These are phyloP conservation scores for Ceraclea dissimilis DNA, from an alignment of 2,888 invertebrate species.

Conservation along the genomic window DNA sequence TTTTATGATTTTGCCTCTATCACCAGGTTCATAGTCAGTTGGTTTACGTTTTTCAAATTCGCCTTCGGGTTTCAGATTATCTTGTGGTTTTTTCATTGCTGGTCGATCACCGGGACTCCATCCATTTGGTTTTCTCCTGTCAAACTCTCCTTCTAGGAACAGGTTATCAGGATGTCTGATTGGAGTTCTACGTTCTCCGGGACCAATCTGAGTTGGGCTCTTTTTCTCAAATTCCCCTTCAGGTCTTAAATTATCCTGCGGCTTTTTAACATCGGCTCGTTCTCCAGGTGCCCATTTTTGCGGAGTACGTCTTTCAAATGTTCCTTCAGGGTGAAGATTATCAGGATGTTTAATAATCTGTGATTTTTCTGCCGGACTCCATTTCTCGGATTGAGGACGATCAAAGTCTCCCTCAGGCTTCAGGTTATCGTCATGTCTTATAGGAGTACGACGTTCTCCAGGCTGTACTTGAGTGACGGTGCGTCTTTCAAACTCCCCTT, in stretches of 20 bases:
- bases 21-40: slow-evolving; percentile 36
- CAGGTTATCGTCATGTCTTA: slow-evolving; percentile 49
- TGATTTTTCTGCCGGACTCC: slow-evolving; percentile 29
- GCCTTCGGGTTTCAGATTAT: slow-evolving; percentile 31
- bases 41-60: slow-evolving; percentile 36
- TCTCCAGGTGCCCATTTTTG: slow-evolving; percentile 38
- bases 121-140: slow-evolving; percentile 32
- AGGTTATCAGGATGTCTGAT: slow-evolving; percentile 39
- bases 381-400: slow-evolving; percentile 28
- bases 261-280: slow-evolving; percentile 33
- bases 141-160: slow-evolving; percentile 41
- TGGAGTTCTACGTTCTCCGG: slow-evolving; percentile 38
- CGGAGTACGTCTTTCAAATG: slow-evolving; percentile 38
- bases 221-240: slow-evolving; percentile 47
- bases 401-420: slow-evolving; percentile 46
- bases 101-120: slow-evolving; percentile 41
- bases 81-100: slow-evolving; percentile 35
- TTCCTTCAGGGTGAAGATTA: slow-evolving; percentile 51
- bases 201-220: slow-evolving; percentile 38
- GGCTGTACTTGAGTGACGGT: slow-evolving; percentile 44
- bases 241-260: slow-evolving; percentile 43
- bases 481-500: slow-evolving; percentile 49
- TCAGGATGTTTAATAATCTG: slow-evolving; percentile 26
- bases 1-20: slow-evolving; percentile 45
- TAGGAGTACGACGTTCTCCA: slow-evolving; percentile 50